phyloP scores from a whole-genome alignment of 2,113 vertebrate species.

The Oceanodroma tethys region DNA sequence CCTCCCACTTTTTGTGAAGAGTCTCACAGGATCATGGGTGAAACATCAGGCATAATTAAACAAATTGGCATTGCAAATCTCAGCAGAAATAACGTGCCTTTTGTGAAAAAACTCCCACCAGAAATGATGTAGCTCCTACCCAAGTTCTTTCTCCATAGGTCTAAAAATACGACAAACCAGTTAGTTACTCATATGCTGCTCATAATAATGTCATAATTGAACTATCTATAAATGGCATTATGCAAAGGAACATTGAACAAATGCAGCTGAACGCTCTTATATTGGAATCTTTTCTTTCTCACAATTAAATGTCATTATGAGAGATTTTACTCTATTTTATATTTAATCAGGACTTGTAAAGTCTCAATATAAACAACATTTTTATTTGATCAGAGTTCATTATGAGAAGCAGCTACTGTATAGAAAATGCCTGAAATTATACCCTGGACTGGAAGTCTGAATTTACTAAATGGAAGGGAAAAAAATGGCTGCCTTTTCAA shows the following conservation, averaged over 20 bases:
- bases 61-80: constrained; percentile 53
- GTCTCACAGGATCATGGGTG: constrained; percentile 23
- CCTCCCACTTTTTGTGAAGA: constrained; percentile 21
- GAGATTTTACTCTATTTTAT: constrained; percentile 77
- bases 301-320: constrained; percentile 81
- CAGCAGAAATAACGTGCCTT: constrained; percentile 50
- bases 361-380: constrained; percentile 78
- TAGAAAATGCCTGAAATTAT: constrained; percentile 74
- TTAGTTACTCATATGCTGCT: constrained; percentile 70
- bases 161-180: constrained; percentile 72
- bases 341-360: constrained; percentile 76
- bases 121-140: constrained; percentile 62
- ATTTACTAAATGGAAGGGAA: constrained; percentile 62
- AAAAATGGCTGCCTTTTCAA: constrained; percentile 66
- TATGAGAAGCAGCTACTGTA: constrained; percentile 71
- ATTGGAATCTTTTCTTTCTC: constrained; percentile 76
- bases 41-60: constrained; percentile 59
- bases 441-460: constrained; percentile 65
- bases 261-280: constrained; percentile 73
- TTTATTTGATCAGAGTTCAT: constrained; percentile 79
- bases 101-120: constrained; percentile 55
- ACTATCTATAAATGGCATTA: constrained; percentile 76
- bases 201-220: constrained; percentile 78
- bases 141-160: constrained; percentile 71
- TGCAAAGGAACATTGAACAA: constrained; percentile 73